A percentile compares a stretch with the other conserved stretches of the same genome.
Evolutionary conservation across 1,140 invertebrate genomes (phyloP).

Genomic region (Pogonomyrmex barbatus): DNA sequence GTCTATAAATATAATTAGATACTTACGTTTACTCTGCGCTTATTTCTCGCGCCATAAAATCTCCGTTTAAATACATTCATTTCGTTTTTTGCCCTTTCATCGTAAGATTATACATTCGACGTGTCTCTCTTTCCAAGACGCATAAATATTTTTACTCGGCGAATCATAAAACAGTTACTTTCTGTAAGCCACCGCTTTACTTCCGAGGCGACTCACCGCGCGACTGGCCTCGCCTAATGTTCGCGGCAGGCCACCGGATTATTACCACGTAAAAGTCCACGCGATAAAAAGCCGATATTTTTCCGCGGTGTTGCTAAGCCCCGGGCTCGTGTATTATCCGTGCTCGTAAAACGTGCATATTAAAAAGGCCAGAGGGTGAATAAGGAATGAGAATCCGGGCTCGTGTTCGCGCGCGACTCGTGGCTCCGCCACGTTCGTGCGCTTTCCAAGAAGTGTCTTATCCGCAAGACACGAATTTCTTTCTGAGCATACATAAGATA

Average conservation of each 20-base stretch:
- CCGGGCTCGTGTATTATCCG: not conserved
- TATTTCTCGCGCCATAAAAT: slow-evolving; percentile 16
- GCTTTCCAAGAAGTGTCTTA: slow-evolving; percentile 52
- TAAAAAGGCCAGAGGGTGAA: slow-evolving; percentile 29
- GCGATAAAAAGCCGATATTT: slow-evolving; percentile 46
- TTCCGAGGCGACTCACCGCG: not conserved
- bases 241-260: slow-evolving; percentile 23
- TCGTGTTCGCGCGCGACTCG: not conserved
- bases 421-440: not conserved
- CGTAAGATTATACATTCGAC: slow-evolving; percentile 15
- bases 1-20: not conserved
- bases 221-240: not conserved
- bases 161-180: slow-evolving; percentile 48
- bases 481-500: slow-evolving; percentile 20
- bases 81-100: slow-evolving; percentile 8
- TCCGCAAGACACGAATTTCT: slow-evolving; percentile 48
- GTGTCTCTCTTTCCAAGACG: not conserved
- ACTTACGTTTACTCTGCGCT: not conserved
- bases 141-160: slow-evolving; percentile 32
- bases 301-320: not conserved
- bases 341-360: slow-evolving; percentile 37
- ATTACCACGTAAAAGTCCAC: slow-evolving; percentile 36
- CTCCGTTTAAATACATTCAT: slow-evolving; percentile 8
- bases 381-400: slow-evolving; percentile 23
- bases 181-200: not conserved